These are phyloP conservation scores for Tapirus indicus DNA, from an alignment of 2,797 vertebrate genomes.

Conservation along the genomic window DNA sequence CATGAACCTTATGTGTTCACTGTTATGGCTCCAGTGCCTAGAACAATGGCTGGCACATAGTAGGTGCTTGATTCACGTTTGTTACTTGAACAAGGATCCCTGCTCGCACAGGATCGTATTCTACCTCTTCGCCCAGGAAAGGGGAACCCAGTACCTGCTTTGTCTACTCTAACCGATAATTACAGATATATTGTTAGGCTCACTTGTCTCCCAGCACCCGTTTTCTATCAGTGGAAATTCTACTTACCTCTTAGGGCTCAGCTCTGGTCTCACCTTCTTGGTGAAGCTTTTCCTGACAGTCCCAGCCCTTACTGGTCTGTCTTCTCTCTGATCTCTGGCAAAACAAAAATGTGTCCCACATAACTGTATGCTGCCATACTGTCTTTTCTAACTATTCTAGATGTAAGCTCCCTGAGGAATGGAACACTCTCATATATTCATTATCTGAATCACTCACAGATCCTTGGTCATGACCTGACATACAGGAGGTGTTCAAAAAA, in stretches of 20 bases:
- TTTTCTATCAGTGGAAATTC: background rate
- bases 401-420: background rate
- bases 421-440: background rate
- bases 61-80: background rate
- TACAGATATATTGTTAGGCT: background rate
- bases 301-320: background rate
- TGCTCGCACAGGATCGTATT: background rate
- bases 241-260: background rate
- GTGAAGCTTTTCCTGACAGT: background rate
- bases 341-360: background rate
- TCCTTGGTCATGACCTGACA: background rate
- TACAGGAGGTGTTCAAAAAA: background rate
- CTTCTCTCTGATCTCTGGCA: background rate
- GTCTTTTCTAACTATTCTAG: background rate
- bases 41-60: background rate
- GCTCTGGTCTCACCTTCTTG: background rate
- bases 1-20: background rate
- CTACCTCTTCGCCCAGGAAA: background rate
- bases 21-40: background rate
- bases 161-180: background rate
- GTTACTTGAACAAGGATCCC: background rate
- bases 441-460: background rate
- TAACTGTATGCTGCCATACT: background rate
- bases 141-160: background rate
- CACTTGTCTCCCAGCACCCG: background rate